Base-by-base conservation (phyloP, 2,888 invertebrate genomes). In the Lissocephala sabroskyi region DNA sequence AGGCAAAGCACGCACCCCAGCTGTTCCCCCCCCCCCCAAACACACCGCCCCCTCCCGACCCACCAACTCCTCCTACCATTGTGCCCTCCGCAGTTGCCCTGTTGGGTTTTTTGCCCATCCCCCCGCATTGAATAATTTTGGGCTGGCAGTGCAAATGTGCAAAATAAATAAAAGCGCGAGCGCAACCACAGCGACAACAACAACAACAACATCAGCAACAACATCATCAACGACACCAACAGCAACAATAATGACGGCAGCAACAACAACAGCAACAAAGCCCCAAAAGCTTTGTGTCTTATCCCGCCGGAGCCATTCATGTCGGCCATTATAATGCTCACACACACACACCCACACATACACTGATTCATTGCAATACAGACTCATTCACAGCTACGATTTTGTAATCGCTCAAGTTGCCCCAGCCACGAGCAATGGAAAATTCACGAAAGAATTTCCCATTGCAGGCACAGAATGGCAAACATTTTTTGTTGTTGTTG, bases 281-380 rank as follows among this genome's bases (percentile, higher is more conserved):
- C 7, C 23, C 3, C n/a, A 7, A 3, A 23, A n/a, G 13, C 32
- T 23, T 32, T 42, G 52, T 13, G 40, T 41, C 41, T 39, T 36
- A 45, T 53, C 45, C 49, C 58, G 42, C 41, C 33, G 43, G 53
- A 57, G 41, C 49, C 55, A 56, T 52, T 58, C 43, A 41, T 41
- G 52, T 47, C 48, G 43, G 58, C 39, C 44, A 35, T 35, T 35
- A 23, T 7, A 23, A 23, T 23, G 7, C 4, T 37, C 41, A 49
- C 41, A 35, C 11, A 36, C 36, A 36, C 36, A 32, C 30, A 33
- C 45, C 45, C 14, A 16, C 35, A 11, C 11, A 33, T 37, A 30
- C 41, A 9, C 17, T n/a, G n/a, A n/a, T n/a, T n/a, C n/a, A n/a
- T n/a, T n/a, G n/a, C n/a, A n/a, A n/a, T n/a, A 19, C 39, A 43